Evolutionary conservation across 1,140 invertebrate species (phyloP), one percentile per base, ranked within the genome.

Genomic region (Laupala kohalensis): DNA sequence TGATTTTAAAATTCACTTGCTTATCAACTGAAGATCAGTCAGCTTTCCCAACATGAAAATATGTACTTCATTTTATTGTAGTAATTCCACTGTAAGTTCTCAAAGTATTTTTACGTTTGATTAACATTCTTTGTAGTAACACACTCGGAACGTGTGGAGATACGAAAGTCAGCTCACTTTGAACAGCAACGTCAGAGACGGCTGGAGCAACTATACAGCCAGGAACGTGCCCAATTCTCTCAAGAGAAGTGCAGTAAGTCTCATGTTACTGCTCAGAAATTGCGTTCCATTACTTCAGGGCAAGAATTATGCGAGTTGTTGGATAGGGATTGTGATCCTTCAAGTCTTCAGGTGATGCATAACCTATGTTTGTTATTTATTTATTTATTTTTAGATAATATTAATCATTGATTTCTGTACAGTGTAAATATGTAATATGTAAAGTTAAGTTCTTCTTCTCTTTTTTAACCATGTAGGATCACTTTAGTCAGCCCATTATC

Each of bases 61-160:
- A n/a, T n/a, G n/a, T n/a, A n/a, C n/a, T n/a, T n/a, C n/a, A n/a
- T n/a, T n/a, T n/a, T n/a, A n/a, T n/a, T n/a, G n/a, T n/a, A n/a
- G n/a, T n/a, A n/a, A n/a, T n/a, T n/a, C n/a, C n/a, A n/a, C n/a
- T n/a, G n/a, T n/a, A n/a, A n/a, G n/a, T n/a, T n/a, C n/a, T 53
- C 4, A 2, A 53, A 53, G 9, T 53, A 4, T 2, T 53, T 53
- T 53, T 53, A n/a, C 19, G 37, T 53, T 53, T 53, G 1, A 53
- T 53, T 53, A 0, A 9, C 75, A 72, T 74, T 19, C 77, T 70
- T 70, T 76, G 64, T 26, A 85, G 84, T 85, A 70, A 81, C 81
- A 78, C 79, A 84, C 74, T 86, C 84, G 75, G 73, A 76, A 12
- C 79, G 80, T 74, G 79, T 81, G 37, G 83, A 86, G 77, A 80